phyloP scores from a whole-genome alignment of 2,797 vertebrate genomes.

The Lindbergichthys nudifrons region DNA sequence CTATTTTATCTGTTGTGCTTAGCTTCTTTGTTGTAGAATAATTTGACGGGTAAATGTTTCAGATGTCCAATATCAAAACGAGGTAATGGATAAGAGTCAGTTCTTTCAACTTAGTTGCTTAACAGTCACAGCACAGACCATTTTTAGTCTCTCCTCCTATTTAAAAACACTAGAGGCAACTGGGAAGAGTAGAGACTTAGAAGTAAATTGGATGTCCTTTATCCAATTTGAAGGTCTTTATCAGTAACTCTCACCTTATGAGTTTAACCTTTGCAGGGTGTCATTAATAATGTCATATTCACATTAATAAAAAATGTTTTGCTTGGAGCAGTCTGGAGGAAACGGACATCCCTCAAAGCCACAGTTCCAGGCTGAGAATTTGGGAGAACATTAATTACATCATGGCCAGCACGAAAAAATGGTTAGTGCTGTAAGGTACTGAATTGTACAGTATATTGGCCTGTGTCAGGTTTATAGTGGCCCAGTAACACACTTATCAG shows the following conservation, averaged over 20 bases:
- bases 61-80: conserved; percentile 40
- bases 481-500: conserved; percentile 70
- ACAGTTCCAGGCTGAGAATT: conserved; percentile 44
- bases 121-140: conserved; percentile 35
- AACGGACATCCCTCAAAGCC: conserved; percentile 48
- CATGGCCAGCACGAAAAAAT: conserved; percentile 51
- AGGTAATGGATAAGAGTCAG: conserved; percentile 25
- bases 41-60: conserved; percentile 46
- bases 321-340: conserved; percentile 25
- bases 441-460: conserved; percentile 48
- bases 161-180: conserved; percentile 39
- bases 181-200: conserved; percentile 21
- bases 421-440: conserved; percentile 38
- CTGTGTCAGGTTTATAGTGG: conserved; percentile 64
- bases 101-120: conserved; percentile 51
- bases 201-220: conserved; percentile 38
- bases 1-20: conserved; percentile 27
- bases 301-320: conserved; percentile 46
- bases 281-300: conserved; percentile 60
- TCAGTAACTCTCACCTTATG: conserved; percentile 37
- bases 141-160: conserved; percentile 23
- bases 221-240: conserved; percentile 53
- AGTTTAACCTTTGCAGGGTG: conserved; percentile 59
- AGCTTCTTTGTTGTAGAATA: conserved; percentile 37
- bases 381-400: conserved; percentile 63